These are phyloP conservation scores for Enteromius treurensis DNA, from an alignment of 2,797 vertebrate genomes.

Conservation along the genomic window DNA sequence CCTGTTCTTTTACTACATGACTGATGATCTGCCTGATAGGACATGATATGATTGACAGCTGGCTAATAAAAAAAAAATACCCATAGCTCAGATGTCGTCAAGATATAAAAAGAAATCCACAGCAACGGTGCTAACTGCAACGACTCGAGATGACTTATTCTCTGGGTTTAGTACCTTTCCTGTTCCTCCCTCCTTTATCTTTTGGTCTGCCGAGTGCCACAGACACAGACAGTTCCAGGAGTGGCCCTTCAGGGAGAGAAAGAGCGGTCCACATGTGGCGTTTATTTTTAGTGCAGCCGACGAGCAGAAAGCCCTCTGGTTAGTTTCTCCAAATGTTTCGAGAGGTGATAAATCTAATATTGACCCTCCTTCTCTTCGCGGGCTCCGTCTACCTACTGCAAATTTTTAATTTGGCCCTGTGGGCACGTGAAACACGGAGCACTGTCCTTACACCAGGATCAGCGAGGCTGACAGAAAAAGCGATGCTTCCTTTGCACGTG, in stretches of 20 bases:
- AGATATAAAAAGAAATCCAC: slow-evolving; percentile 15
- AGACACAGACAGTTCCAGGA: slow-evolving; percentile 56
- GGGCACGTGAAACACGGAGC: slow-evolving; percentile 42
- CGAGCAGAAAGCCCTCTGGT: slow-evolving; percentile 58
- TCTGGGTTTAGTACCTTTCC: slow-evolving; percentile 39
- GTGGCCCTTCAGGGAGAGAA: slow-evolving; percentile 57
- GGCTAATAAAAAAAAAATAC: not conserved
- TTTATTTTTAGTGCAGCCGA: slow-evolving; percentile 64
- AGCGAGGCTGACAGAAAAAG: slow-evolving; percentile 38
- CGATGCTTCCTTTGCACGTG: slow-evolving; percentile 32
- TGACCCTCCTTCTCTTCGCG: slow-evolving; percentile 58
- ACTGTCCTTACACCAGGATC: slow-evolving; percentile 42
- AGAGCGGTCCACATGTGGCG: slow-evolving; percentile 55
- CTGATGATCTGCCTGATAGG: slow-evolving; percentile 10
- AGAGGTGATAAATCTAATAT: slow-evolving; percentile 65
- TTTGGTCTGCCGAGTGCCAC: slow-evolving; percentile 49
- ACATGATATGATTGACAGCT: slow-evolving; percentile 25
- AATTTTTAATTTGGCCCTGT: slow-evolving; percentile 64
- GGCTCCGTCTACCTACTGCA: slow-evolving; percentile 53
- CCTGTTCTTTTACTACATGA: slow-evolving; percentile 14
- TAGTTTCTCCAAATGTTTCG: slow-evolving; percentile 62
- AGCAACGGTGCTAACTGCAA: slow-evolving; percentile 37
- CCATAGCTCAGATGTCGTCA: slow-evolving; percentile 7
- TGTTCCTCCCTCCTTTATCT: slow-evolving; percentile 54
- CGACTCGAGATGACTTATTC: slow-evolving; percentile 41